phyloP scores from a whole-genome alignment of 2,113 vertebrate genomes.

The Notarius lentiginosus region DNA sequence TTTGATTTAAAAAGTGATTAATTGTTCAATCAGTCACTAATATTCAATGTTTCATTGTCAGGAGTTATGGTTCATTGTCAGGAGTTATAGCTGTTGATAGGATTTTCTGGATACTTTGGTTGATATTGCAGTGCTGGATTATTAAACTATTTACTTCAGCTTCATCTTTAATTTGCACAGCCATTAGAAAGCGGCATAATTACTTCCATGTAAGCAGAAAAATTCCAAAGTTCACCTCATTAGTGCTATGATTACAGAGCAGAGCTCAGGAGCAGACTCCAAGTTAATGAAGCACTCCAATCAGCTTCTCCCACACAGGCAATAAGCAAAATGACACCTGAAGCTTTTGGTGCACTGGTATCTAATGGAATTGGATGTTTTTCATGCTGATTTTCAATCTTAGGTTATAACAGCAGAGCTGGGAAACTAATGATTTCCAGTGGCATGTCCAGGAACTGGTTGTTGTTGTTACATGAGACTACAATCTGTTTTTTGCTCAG shows the following conservation, averaged over 20 bases:
- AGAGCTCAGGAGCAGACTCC: slow-evolving; percentile 16
- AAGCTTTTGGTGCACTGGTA: background rate
- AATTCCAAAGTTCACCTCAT: slow-evolving; percentile 28
- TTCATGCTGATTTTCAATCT: background rate
- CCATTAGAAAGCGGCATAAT: slow-evolving; percentile 43
- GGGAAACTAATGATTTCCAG: background rate
- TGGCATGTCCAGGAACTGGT: background rate
- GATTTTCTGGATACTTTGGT: background rate
- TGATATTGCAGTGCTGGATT: background rate
- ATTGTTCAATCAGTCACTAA: background rate
- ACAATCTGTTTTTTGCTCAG: background rate
- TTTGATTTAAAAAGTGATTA: background rate
- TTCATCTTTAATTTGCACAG: slow-evolving; percentile 10
- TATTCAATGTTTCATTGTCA: background rate
- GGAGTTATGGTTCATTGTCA: background rate
- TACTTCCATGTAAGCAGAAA: slow-evolving; percentile 22
- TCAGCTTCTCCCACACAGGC: slow-evolving; percentile 28
- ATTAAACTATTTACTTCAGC: slow-evolving; percentile 36
- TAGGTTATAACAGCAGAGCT: background rate
- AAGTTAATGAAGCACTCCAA: slow-evolving; percentile 30
- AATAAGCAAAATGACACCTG: slow-evolving; percentile 22
- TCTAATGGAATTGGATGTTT: slow-evolving; percentile 19
- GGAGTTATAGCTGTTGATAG: background rate
- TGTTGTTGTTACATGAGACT: background rate
- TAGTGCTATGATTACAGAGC: slow-evolving; percentile 39